These are phyloP conservation scores for Enteromius anoplus DNA, from an alignment of 2,797 vertebrate species.

Conservation along the genomic window DNA sequence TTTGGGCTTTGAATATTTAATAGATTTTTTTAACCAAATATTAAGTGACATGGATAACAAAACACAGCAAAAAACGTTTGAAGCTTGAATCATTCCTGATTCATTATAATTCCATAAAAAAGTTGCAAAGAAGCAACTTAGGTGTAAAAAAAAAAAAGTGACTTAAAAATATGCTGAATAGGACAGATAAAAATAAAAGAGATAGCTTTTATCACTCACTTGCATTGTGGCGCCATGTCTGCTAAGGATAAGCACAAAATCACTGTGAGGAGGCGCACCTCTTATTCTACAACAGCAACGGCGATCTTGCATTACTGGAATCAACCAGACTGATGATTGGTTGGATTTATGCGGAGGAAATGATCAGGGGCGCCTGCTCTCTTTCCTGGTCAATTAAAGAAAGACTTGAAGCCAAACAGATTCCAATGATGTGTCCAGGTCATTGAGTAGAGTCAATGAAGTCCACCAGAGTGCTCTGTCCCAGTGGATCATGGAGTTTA, in stretches of 20 bases:
- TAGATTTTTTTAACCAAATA: background rate
- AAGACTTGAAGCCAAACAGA: constrained; percentile 39
- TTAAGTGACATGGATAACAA: background rate
- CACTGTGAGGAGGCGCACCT: background rate
- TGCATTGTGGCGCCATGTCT: background rate
- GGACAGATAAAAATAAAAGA: background rate
- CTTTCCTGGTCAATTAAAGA: constrained; percentile 30
- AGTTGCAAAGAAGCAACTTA: background rate
- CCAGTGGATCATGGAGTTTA: constrained; percentile 29
- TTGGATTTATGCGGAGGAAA: constrained; percentile 9
- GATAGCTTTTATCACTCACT: background rate
- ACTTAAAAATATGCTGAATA: background rate
- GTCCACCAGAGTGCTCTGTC: constrained; percentile 28
- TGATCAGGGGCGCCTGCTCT: constrained; percentile 28
- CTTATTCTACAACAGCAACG: constrained; percentile 1
- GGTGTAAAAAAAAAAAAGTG: too few relatives aligned
- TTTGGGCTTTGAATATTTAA: background rate
- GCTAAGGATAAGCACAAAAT: constrained; percentile 5
- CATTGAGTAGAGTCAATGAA: constrained; percentile 32
- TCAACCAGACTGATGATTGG: constrained; percentile 9
- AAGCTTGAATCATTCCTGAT: background rate
- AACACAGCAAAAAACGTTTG: background rate
- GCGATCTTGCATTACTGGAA: background rate
- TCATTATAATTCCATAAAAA: background rate
- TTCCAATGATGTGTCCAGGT: constrained; percentile 37